These are phyloP conservation scores for Ammodytes dubius DNA, from an alignment of 2,113 vertebrate genomes.

Conservation along the genomic window DNA sequence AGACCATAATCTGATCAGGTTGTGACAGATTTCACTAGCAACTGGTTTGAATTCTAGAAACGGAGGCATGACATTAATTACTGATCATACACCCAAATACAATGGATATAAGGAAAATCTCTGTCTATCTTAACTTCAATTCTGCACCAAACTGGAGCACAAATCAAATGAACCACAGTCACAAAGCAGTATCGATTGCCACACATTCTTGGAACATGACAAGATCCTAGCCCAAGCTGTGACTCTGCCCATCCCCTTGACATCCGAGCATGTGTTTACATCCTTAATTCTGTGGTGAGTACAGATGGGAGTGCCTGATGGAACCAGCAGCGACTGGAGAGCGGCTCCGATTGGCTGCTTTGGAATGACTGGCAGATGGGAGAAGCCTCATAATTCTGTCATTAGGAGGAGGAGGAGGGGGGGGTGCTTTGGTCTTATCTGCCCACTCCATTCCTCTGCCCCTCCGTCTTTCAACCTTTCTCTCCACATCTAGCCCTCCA, in stretches of 20 bases:
- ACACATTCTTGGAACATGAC: conserved; percentile 4
- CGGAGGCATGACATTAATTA: conserved; percentile 28
- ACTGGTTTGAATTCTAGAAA: conserved; percentile 2
- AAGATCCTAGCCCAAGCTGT: not conserved
- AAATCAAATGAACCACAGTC: conserved; percentile 39
- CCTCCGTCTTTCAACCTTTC: not conserved
- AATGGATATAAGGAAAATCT: conserved; percentile 10
- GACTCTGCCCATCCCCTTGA: conserved; percentile 21
- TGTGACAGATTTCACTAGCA: conserved; percentile 15
- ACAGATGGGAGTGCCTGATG: conserved; percentile 71
- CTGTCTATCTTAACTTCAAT: not conserved
- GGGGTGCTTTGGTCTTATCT: conserved; percentile 36
- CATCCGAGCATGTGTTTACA: conserved; percentile 63
- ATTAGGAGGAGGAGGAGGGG: conserved; percentile 63
- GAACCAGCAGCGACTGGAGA: conserved; percentile 37
- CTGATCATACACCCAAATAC: conserved; percentile 20
- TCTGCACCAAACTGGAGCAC: not conserved
- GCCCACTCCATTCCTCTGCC: conserved; percentile 6
- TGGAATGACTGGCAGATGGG: conserved; percentile 79
- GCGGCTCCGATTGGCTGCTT: conserved; percentile 65
- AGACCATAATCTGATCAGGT: conserved; percentile 16
- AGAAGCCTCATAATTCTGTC: conserved; percentile 72
- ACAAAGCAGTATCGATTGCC: conserved; percentile 2
- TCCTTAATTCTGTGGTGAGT: conserved; percentile 41
- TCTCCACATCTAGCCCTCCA: conserved; percentile 14